Base-by-base conservation (phyloP, 2,888 invertebrate species). In the Drosophila affinis region DNA sequence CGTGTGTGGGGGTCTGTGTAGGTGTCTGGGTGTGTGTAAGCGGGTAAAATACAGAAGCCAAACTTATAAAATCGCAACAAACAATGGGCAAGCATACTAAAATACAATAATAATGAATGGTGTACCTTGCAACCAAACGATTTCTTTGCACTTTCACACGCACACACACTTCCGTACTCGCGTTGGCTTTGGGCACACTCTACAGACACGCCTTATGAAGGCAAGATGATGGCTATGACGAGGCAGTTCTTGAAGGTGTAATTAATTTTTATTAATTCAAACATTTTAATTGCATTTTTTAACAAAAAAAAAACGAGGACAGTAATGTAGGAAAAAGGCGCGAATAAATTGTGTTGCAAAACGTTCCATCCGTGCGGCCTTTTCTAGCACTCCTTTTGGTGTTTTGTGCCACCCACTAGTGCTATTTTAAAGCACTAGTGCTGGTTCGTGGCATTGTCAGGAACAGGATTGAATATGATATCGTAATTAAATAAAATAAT, bases 31-130 rank as follows among this genome's bases (percentile, higher is more conserved):
- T 65, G 51, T 75, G 62, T 73, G 53, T 70, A 87, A 84, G 86
- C 88, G 73, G 48, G 53, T 72, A 63, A 60, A 74, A 61, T 76
- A 72, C 58, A 44, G 69, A 81, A 84, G 89, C 85, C 74, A 83
- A 87, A 77, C 83, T 83, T 57, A 83, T 70, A 81, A 75, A 61
- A 72, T 75, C 71, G 81, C 88, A 83, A 76, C 72, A 80, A 88
- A 79, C 63, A 75, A 75, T 68, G 46, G 68, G 55, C 52, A 74
- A 79, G 77, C 69, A 53, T 74, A 62, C 71, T 71, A 68, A 75
- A 76, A 75, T 86, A 79, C 57, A 81, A 79, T 70, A 82, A 76
- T 80, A 74, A 75, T 79, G 77, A 81, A 39, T 39, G 61, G 82
- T 84, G 83, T 81, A 81, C 81, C 87, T 81, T 77, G 39, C 39